A percentile compares a stretch with the other conserved stretches of the same genome.
These are phyloP conservation scores for Pollenia griseotomentosa DNA, from an alignment of 2,888 invertebrate genomes.

Conservation along the genomic window DNA sequence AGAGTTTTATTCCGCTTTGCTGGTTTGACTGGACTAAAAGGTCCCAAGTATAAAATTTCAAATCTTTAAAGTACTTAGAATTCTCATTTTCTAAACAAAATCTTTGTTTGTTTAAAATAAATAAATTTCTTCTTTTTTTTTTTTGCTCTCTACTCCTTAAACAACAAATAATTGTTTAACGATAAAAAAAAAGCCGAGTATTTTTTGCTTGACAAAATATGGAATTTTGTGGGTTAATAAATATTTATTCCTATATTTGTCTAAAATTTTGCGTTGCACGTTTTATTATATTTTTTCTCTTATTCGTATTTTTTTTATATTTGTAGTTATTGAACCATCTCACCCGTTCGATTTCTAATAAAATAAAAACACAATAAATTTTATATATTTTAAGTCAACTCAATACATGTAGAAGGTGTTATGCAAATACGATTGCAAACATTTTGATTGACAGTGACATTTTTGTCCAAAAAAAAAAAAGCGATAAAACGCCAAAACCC, in stretches of 20 bases:
- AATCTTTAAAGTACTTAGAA: no score
- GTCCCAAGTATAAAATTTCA: no score
- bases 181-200: background rate
- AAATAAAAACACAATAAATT: conserved; percentile 37
- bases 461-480: conserved; percentile 67
- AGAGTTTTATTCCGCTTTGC: no score
- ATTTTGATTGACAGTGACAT: conserved; percentile 81
- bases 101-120: no score
- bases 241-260: background rate
- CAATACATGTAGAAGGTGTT: conserved; percentile 21
- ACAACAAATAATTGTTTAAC: no score
- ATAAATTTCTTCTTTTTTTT: no score
- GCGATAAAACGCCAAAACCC: background rate
- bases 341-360: conserved; percentile 5
- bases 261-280: conserved; percentile 19
- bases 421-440: conserved; percentile 68
- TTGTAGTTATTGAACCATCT: conserved; percentile 10
- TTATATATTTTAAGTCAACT: conserved; percentile 14
- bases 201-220: conserved; percentile 5
- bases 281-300: conserved; percentile 5
- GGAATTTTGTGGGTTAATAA: background rate
- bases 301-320: background rate
- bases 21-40: no score
- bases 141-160: no score
- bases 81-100: no score